A percentile compares a stretch with the other conserved stretches of the same genome.
These are phyloP conservation scores for Calcarius lapponicus DNA, from an alignment of 2,797 vertebrate species.

Conservation along the genomic window DNA sequence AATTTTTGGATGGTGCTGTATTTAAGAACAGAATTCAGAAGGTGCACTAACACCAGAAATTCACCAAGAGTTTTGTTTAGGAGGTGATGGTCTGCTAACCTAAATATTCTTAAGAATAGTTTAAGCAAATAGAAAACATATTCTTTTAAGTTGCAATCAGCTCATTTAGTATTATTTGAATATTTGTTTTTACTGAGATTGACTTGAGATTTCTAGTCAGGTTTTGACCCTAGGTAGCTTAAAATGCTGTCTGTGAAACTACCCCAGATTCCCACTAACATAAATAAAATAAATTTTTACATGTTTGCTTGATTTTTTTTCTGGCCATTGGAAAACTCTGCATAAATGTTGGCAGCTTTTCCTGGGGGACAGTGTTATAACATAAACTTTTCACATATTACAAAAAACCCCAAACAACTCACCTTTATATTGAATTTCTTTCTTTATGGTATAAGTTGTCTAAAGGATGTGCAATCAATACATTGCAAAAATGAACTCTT, in stretches of 20 bases:
- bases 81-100: neutral
- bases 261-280: neutral
- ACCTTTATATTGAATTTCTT: neutral
- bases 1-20: neutral
- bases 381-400: neutral
- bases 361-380: neutral
- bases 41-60: neutral
- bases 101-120: neutral
- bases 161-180: neutral
- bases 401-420: neutral
- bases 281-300: neutral
- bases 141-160: neutral
- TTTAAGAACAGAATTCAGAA: neutral
- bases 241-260: neutral
- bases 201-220: neutral
- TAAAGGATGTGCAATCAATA: neutral
- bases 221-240: neutral
- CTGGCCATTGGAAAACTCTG: neutral
- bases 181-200: neutral
- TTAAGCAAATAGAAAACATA: neutral
- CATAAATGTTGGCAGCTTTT: neutral
- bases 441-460: neutral
- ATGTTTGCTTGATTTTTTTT: fast-evolving
- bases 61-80: neutral
- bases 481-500: neutral